Percentiles rank a stretch among this genome's conserved stretches.
These are phyloP conservation scores for Campoplex capitator DNA, from an alignment of 2,888 invertebrate species.

Conservation along the genomic window DNA sequence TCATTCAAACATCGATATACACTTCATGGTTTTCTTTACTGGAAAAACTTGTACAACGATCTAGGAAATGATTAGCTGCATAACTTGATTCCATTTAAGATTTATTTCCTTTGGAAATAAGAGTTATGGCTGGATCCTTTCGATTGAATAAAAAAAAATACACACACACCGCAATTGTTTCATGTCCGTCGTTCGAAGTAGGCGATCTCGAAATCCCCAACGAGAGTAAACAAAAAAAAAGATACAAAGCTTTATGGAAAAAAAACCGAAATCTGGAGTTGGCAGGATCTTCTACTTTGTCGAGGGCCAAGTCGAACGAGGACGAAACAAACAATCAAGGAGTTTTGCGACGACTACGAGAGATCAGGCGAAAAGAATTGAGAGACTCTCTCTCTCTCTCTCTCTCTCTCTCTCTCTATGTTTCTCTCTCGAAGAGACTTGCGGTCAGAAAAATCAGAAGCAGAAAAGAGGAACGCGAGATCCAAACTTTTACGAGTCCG, in stretches of 20 bases:
- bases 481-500: constrained; percentile 80
- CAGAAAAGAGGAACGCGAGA: constrained; percentile 52
- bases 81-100: neutral
- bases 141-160: neutral
- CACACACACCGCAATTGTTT: neutral
- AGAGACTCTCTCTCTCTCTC: constrained; percentile 8
- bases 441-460: constrained; percentile 54
- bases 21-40: neutral
- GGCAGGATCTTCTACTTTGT: constrained; percentile 25
- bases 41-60: neutral
- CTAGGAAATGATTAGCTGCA: neutral
- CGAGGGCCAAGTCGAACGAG: constrained; percentile 26
- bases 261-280: constrained; percentile 42
- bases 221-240: neutral
- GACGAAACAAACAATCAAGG: constrained; percentile 31
- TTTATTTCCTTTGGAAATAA: neutral
- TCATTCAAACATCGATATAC: neutral
- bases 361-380: constrained; percentile 8
- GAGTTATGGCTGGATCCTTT: neutral
- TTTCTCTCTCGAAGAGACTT: neutral
- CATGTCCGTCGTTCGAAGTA: neutral
- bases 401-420: neutral
- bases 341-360: constrained; percentile 28
- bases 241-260: neutral
- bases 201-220: constrained; percentile 50